Percentiles rank a stretch among this genome's conserved stretches.
These are phyloP conservation scores for Corbicula japonica DNA, from an alignment of 2,888 invertebrate genomes.

Conservation along the genomic window DNA sequence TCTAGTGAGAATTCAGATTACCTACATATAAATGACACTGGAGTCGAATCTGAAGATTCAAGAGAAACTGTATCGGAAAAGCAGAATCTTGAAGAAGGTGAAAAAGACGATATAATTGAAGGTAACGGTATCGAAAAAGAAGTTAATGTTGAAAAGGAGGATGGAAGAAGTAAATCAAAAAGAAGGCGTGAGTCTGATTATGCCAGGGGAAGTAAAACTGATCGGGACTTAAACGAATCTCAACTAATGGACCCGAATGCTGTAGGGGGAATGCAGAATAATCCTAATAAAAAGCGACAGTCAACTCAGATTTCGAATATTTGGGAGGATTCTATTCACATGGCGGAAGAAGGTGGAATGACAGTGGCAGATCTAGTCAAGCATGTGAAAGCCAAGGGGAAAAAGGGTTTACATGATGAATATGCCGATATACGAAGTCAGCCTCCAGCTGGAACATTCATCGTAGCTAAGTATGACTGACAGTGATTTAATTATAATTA, in stretches of 20 bases:
- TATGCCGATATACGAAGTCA: constrained; percentile 95
- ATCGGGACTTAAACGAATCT: constrained; percentile 31
- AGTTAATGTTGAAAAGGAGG: constrained; percentile 73
- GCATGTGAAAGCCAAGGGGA: constrained; percentile 91
- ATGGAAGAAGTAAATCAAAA: constrained; percentile 55
- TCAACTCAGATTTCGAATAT: constrained; percentile 74
- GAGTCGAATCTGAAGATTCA: constrained; percentile 80
- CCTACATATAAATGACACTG: constrained; percentile 75
- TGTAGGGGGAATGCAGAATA: constrained; percentile 38
- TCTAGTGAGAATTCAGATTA: constrained; percentile 77
- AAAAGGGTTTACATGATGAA: constrained; percentile 94
- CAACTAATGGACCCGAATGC: constrained; percentile 44
- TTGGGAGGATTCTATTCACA: constrained; percentile 82
- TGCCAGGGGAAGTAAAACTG: constrained; percentile 6
- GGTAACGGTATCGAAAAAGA: constrained; percentile 74
- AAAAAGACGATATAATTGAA: constrained; percentile 79
- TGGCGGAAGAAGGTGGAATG: constrained; percentile 86
- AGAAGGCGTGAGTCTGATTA: constrained; percentile 67
- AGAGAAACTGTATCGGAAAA: constrained; percentile 87
- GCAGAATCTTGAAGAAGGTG: constrained; percentile 89
- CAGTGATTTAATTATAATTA: no score
- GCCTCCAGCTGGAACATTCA: constrained; percentile 95
- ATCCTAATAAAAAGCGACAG: constrained; percentile 79
- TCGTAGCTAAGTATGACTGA: constrained; percentile 92
- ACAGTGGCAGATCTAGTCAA: constrained; percentile 92